Evolutionary conservation across 2,113 vertebrate species (phyloP), one percentile per base, ranked within the genome.

Genomic region (Himantopus leucocephalus): DNA sequence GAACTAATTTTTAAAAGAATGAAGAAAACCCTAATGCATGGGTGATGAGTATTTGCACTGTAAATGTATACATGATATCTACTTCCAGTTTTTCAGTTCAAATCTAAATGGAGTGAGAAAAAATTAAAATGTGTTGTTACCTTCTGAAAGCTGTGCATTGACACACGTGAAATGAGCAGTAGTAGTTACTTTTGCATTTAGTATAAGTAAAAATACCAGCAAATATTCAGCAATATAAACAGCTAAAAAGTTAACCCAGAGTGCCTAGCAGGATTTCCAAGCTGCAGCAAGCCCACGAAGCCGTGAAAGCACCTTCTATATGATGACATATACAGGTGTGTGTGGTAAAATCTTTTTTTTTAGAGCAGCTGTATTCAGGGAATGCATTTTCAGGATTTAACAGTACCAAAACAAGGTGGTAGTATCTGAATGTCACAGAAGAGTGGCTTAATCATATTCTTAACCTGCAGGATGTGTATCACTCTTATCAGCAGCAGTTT

Each of bases 321-420:
- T 22, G 12, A 55, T 15, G 29, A n/a, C 8, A n/a, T 64, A 37
- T 6, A 39, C 0, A 0, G 60, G 6, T 43, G 16, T 3, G 30
- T 60, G 20, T 80, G 29, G 8, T 27, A 80, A 86, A 76, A 66
- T 34, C 4, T 34, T 50, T 72, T 76, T 72, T 83, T 72, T 83
- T 75, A 59, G 20, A 62, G 59, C 26, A 56, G 41, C 37, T 43
- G 3, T 29, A 34, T 60, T 64, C 52, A 56, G 20, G 19, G 34
- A 71, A 74, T 4, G 4, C 74, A 60, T 71, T 89, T 71, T 73
- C 37, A 84, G 63, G 35, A 77, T 86, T 77, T 62, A 62, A 74
- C 3, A 35, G 6, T 12, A 66, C 4, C 6, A 74, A 68, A 80
- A 58, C 35, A 52, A 62, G 9, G 3, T 39, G 9, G 2, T 23